Conservation (phyloP, 2,797 vertebrate species). For the Cryptoprocta ferox region DNA sequence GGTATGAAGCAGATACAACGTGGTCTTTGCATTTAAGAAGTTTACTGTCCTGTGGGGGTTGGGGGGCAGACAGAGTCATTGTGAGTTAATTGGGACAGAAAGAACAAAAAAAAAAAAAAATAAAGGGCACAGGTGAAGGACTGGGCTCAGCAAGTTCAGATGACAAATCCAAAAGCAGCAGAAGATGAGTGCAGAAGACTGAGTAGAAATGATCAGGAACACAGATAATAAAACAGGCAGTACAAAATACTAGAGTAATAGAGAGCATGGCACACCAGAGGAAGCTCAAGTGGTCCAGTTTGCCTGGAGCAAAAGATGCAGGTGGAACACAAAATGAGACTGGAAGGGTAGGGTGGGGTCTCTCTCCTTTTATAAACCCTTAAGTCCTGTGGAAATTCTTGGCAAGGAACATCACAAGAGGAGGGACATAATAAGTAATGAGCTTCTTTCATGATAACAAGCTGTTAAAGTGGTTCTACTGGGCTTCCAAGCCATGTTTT, state of each 20-base stretch:
- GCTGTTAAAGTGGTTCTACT: neutral
- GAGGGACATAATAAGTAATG: neutral
- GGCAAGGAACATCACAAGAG: conserved; percentile 26
- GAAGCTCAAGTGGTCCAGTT: neutral
- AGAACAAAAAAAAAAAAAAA: neutral
- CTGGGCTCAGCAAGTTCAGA: neutral
- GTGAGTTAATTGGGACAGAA: neutral
- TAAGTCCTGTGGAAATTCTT: neutral
- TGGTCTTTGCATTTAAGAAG: neutral
- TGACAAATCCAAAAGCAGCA: neutral
- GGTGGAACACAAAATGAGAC: neutral
- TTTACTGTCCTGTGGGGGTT: neutral
- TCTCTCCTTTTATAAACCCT: neutral
- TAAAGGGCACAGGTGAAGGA: neutral
- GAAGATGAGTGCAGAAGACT: neutral
- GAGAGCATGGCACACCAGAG: neutral
- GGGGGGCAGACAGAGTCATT: neutral
- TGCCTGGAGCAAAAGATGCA: neutral
- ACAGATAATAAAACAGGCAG: neutral
- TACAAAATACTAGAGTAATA: neutral
- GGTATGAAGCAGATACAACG: neutral
- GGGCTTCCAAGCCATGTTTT: neutral
- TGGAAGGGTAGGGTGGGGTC: neutral
- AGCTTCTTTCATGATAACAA: conserved; percentile 3
- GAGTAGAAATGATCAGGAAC: neutral